A percentile compares a stretch with the other conserved stretches of the same genome.
These are phyloP conservation scores for Lepus timidus DNA, from an alignment of 2,113 vertebrate species.

Conservation along the genomic window DNA sequence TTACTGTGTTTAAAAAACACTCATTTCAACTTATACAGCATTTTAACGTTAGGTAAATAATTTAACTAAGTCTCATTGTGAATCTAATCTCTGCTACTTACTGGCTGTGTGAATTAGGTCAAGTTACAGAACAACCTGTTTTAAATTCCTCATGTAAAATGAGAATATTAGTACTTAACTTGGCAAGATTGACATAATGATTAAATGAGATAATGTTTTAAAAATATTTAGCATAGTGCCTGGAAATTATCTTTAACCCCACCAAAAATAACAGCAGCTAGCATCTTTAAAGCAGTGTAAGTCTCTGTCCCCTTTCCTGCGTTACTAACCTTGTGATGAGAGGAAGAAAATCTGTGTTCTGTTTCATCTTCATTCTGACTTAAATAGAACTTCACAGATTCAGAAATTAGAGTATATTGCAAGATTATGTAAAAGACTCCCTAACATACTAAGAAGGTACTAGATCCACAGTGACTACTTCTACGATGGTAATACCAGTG, in stretches of 20 bases:
- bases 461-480: background rate
- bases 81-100: constrained; percentile 31
- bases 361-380: background rate
- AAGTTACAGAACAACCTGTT: background rate
- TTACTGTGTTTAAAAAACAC: background rate
- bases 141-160: constrained; percentile 20
- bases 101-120: background rate
- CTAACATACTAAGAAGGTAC: background rate
- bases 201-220: background rate
- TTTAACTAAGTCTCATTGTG: background rate
- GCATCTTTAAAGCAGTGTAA: background rate
- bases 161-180: background rate
- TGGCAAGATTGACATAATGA: background rate
- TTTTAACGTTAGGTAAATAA: background rate
- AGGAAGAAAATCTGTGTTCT: background rate
- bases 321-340: background rate
- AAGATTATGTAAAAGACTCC: background rate
- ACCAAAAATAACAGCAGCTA: background rate
- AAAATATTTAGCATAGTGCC: background rate
- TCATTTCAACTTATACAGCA: background rate
- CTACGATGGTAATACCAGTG: background rate
- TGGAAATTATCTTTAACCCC: background rate
- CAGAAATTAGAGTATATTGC: background rate
- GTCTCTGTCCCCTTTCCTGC: background rate
- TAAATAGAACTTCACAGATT: background rate